Conservation (phyloP, 2,113 vertebrate genomes). For the Ictalurus furcatus region DNA sequence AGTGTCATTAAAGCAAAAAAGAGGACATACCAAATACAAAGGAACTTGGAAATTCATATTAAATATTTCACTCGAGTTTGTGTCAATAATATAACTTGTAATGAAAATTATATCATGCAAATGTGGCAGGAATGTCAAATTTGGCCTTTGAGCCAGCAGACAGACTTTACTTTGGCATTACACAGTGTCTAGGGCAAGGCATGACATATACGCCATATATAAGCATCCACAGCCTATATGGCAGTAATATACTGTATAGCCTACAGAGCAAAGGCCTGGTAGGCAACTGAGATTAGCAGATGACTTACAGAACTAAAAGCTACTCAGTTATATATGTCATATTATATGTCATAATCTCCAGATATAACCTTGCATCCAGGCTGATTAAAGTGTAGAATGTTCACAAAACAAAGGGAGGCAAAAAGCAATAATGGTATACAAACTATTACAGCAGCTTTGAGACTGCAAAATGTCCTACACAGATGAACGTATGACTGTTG, state of each 20-base stretch:
- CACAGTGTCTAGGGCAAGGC: not conserved
- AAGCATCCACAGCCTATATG: not conserved
- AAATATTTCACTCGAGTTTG: too few species aligned
- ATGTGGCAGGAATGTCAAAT: too few species aligned
- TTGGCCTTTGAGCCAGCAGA: not conserved
- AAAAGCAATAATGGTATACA: not conserved
- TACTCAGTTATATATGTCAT: not conserved
- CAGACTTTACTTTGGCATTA: not conserved
- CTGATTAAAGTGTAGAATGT: not conserved
- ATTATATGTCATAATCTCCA: not conserved
- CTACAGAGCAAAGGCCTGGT: not conserved
- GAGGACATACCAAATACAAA: too few species aligned
- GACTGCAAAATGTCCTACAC: not conserved
- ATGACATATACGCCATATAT: not conserved
- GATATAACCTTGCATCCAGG: not conserved
- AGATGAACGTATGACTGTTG: not conserved
- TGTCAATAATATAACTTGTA: too few species aligned
- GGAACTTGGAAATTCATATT: too few species aligned
- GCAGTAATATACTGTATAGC: not conserved
- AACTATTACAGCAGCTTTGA: not conserved
- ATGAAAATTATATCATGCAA: too few species aligned
- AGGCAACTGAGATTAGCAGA: not conserved
- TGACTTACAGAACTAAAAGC: not conserved
- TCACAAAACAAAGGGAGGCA: not conserved
- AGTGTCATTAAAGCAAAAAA: too few species aligned